phyloP scores from a whole-genome alignment of 1,140 invertebrate species.

The Ptiloglossa arizonensis region DNA sequence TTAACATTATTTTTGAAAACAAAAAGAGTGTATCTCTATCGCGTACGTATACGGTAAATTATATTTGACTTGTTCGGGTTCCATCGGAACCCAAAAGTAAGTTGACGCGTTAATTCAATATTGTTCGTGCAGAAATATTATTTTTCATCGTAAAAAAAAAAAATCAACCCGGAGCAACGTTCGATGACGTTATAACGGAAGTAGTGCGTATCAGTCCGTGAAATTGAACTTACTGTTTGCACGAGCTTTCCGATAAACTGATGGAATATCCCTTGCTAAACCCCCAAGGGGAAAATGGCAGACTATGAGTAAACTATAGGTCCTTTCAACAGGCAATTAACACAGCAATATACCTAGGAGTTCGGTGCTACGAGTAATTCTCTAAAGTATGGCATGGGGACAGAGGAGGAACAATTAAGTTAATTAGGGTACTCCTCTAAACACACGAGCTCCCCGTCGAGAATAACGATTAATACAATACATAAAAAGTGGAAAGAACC shows the following conservation, averaged over 20 bases:
- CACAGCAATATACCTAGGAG: constrained; percentile 38
- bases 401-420: constrained; percentile 27
- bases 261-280: constrained; percentile 41
- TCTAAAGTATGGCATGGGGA: constrained; percentile 26
- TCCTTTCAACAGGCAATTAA: constrained; percentile 50
- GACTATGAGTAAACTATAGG: constrained; percentile 39
- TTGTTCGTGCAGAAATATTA: background rate
- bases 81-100: background rate
- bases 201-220: constrained; percentile 14
- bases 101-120: background rate
- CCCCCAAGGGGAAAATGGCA: constrained; percentile 14
- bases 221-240: constrained; percentile 47
- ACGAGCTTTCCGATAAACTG: constrained; percentile 33
- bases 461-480: constrained; percentile 29
- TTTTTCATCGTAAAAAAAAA: background rate
- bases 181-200: background rate
- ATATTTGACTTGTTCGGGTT: background rate
- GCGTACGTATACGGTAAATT: background rate
- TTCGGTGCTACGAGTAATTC: constrained; percentile 33
- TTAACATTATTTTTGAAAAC: background rate
- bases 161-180: background rate
- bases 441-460: background rate
- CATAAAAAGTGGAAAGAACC: constrained; percentile 11
- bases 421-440: constrained; percentile 18
- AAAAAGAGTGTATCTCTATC: background rate